Conservation (phyloP, 2,888 invertebrate genomes). For the Bugula neritina region DNA sequence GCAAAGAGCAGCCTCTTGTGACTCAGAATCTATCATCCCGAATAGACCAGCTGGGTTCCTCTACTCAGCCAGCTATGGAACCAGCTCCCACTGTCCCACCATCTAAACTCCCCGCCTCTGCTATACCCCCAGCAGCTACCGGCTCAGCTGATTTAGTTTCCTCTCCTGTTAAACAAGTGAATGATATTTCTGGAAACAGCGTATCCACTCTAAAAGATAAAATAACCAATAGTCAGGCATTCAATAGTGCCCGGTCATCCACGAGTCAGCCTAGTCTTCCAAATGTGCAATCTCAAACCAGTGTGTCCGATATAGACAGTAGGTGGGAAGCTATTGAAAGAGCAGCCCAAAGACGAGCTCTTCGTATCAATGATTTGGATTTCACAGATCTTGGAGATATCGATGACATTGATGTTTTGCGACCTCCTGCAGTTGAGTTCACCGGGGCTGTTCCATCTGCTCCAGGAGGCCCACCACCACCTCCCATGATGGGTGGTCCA, state of each 20-base stretch:
- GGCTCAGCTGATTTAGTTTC: background rate
- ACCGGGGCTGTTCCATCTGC: constrained; percentile 33
- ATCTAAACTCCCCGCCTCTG: background rate
- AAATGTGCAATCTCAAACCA: constrained; percentile 65
- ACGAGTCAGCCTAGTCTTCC: background rate
- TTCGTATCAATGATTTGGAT: constrained; percentile 76
- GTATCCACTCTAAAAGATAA: constrained; percentile 1
- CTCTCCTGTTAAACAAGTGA: background rate
- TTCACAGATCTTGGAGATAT: constrained; percentile 86
- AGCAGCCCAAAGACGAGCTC: constrained; percentile 32
- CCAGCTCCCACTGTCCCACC: background rate
- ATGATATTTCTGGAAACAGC: background rate
- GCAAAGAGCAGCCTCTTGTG: constrained; percentile 56
- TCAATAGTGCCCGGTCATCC: background rate
- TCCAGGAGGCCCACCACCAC: constrained; percentile 40
- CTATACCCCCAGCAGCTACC: background rate
- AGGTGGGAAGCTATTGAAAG: constrained; percentile 81
- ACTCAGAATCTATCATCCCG: constrained; percentile 51
- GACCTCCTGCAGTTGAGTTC: constrained; percentile 58
- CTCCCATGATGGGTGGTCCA: constrained; percentile 33
- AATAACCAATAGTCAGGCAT: background rate
- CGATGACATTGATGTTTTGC: constrained; percentile 67
- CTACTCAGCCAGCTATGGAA: background rate
- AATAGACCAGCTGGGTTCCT: background rate
- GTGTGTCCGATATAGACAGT: constrained; percentile 78